Conservation (phyloP, 2,888 invertebrate species). For the Erebia aethiops region DNA sequence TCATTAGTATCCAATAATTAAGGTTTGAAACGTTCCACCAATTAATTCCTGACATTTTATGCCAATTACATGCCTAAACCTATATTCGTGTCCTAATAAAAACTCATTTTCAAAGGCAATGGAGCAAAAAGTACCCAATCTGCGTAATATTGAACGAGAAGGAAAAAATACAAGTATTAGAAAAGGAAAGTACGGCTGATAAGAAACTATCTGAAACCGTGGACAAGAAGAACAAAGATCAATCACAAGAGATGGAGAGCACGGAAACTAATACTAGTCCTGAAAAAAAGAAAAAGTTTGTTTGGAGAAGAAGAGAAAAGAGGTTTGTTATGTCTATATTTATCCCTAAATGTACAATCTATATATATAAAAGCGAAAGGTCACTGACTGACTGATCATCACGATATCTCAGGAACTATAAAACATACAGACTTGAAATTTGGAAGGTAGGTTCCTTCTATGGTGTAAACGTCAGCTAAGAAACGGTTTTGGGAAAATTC, state of each 20-base stretch:
- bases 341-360: neutral
- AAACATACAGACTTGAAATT: too few species aligned
- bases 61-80: conserved; percentile 22
- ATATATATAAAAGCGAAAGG: too few species aligned
- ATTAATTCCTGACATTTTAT: neutral
- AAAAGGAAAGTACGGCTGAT: conserved; percentile 64
- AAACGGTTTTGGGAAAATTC: too few species aligned
- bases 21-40: neutral
- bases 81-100: conserved; percentile 13
- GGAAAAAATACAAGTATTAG: conserved; percentile 74
- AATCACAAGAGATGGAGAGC: conserved; percentile 63
- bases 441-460: too few species aligned
- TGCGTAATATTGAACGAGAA: conserved; percentile 85
- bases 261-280: conserved; percentile 77
- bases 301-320: conserved; percentile 73
- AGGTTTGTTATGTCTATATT: conserved; percentile 50
- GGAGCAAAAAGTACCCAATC: conserved; percentile 97
- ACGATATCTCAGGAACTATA: too few species aligned
- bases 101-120: conserved; percentile 79
- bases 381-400: too few species aligned
- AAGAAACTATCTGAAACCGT: conserved; percentile 58
- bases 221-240: conserved; percentile 63
- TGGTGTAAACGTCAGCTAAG: too few species aligned
- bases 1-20: neutral
- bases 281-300: conserved; percentile 73